These are phyloP conservation scores for Bubalus kerabau DNA, from an alignment of 2,113 vertebrate genomes.

Conservation along the genomic window DNA sequence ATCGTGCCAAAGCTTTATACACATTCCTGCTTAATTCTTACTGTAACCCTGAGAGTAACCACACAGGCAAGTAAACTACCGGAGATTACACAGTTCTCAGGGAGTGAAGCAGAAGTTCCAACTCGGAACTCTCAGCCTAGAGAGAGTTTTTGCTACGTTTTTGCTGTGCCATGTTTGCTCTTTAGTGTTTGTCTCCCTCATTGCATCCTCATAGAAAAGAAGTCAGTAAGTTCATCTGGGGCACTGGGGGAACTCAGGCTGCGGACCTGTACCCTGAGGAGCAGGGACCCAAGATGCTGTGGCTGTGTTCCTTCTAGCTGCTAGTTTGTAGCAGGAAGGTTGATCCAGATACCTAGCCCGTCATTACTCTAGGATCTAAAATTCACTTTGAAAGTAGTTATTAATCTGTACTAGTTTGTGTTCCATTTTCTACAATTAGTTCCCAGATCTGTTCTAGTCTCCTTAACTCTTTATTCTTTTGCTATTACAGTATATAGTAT, in stretches of 20 bases:
- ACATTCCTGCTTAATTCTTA: not conserved
- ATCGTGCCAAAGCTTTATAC: not conserved
- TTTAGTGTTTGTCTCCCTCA: not conserved
- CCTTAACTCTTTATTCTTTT: not conserved
- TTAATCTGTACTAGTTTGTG: not conserved
- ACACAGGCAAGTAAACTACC: not conserved
- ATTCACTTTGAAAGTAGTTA: not conserved
- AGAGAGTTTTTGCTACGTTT: not conserved
- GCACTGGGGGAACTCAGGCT: not conserved
- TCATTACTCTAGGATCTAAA: not conserved
- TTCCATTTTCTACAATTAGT: not conserved
- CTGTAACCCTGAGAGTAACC: not conserved
- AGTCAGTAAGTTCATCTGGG: not conserved
- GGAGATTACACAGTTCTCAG: not conserved
- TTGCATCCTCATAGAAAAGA: not conserved
- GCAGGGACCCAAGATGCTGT: not conserved
- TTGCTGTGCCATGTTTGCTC: accelerated
- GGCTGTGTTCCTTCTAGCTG: not conserved
- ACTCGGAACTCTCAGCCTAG: not conserved
- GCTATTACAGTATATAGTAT: not conserved
- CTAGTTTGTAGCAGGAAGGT: not conserved
- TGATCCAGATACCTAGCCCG: not conserved
- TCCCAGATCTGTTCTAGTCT: not conserved
- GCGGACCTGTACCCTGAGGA: not conserved
- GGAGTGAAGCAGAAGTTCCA: not conserved